Base-by-base conservation (phyloP, 2,113 vertebrate species). In the Actenoides hombroni region DNA sequence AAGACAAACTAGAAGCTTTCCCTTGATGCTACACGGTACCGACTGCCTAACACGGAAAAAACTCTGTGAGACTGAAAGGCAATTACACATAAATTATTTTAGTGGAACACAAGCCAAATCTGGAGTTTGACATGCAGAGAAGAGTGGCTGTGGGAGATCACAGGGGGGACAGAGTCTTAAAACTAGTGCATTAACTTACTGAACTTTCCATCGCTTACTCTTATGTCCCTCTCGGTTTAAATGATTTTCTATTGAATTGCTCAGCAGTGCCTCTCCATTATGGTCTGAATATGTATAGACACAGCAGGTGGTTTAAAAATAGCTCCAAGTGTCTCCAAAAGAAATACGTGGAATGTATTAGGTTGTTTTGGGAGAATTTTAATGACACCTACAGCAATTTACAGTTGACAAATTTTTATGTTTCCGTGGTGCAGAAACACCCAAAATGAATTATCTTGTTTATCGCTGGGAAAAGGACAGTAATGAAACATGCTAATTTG, bases 381-480 rank as follows among this genome's bases (percentile, higher is more conserved):
- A 97, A 97, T 97, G 97, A 95, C 94, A 97, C 95, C 93, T 92
- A 92, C 86, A 97, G 95, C 97, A 96, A 97, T 98, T 98, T 98
- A 95, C 95, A 93, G 78, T 94, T 94, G 96, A 96, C 92, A 92
- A 97, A 94, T 97, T 97, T 97, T 97, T 97, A 97, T 96, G 97
- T 97, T 97, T 98, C 94, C n/a, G 64, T 86, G 64, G 44, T 74
- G 86, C 56, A 91, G 96, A 93, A 97, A 94, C 88, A 92, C 95
- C 80, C 95, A 94, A 96, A 98, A 97, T 97, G 94, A 97, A 98
- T 98, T 97, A 97, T 98, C 97, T 97, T 95, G 94, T 94, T 97
- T 95, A 97, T 97, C 96, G 88, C 83, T 93, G 87, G 95, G 94
- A 97, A 91, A 94, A 95, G 84, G 90, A 93, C 76, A 97, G 95